These are phyloP conservation scores for Anisognathus igniventris DNA, from an alignment of 2,797 vertebrate genomes.

Conservation along the genomic window DNA sequence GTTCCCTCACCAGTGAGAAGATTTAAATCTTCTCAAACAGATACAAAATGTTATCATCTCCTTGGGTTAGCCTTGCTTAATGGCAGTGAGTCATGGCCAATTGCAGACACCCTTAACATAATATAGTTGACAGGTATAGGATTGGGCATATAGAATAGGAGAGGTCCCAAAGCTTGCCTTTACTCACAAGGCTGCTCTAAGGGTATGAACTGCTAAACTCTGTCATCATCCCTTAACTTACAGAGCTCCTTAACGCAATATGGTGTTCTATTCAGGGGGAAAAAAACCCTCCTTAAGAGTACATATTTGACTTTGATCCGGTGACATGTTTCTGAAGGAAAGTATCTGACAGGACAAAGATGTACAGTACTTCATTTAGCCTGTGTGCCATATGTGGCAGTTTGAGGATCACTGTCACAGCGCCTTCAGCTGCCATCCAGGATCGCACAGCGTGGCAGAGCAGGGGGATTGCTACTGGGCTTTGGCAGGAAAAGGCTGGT, in stretches of 20 bases:
- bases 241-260: background rate
- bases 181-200: slow-evolving; percentile 5
- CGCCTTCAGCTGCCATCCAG: background rate
- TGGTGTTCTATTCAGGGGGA: background rate
- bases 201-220: slow-evolving; percentile 47
- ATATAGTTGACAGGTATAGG: slow-evolving; percentile 29
- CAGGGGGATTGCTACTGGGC: background rate
- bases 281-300: background rate
- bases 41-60: background rate
- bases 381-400: background rate
- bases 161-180: slow-evolving; percentile 28
- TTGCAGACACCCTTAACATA: background rate
- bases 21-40: background rate
- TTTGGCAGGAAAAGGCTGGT: background rate
- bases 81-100: background rate
- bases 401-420: background rate
- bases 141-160: background rate
- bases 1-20: background rate
- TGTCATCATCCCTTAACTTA: slow-evolving; percentile 49
- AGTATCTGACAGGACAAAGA: slow-evolving; percentile 34
- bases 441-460: fast-evolving
- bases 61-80: background rate
- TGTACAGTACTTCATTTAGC: background rate
- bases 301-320: slow-evolving; percentile 14
- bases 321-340: slow-evolving; percentile 45